Evolutionary conservation across 2,113 vertebrate genomes (phyloP), one percentile per base, ranked within the genome.

Genomic region (Mystacornis crossleyi): DNA sequence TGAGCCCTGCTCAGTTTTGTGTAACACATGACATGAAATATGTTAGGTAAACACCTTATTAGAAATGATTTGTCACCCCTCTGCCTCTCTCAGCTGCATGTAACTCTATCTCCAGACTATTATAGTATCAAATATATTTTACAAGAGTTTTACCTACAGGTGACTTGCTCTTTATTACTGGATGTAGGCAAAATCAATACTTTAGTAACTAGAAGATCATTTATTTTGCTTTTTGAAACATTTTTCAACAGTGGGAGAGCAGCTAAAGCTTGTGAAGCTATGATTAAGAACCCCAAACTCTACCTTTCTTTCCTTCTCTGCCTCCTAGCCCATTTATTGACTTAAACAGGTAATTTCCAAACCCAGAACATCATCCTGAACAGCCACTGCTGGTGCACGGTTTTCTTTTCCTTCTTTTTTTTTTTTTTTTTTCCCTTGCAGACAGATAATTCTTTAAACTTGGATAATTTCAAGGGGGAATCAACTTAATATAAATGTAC

Each of bases 111-210:
- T 98, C 97, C 98, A 98, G 97, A 98, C 98, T 98, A 98, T 98
- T 98, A 98, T 98, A 98, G 98, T 98, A 98, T 98, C 98, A 98
- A 98, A 98, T 98, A 98, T 98, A 98, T 98, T 98, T 98, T 98
- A 98, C 98, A 98, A 98, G 98, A 98, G 98, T 98, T 98, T 98
- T 98, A 98, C 97, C 98, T 98, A 98, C 98, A 98, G 98, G 98
- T 98, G 98, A 98, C 98, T 98, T 98, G 98, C 98, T 98, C 98
- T 98, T 98, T 98, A 98, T 98, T 98, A 98, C 98, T 98, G 98
- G 97, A 98, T 97, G 97, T 98, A 97, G 98, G 97, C 98, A 98
- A 98, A 98, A 98, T 98, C 98, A 98, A 98, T 98, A 98, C 96
- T 98, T 98, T 94, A 97, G 98, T 96, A 98, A 98, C 97, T 97